Conservation (phyloP, 2,888 invertebrate genomes). For the Caenorhabditis panamensis region DNA sequence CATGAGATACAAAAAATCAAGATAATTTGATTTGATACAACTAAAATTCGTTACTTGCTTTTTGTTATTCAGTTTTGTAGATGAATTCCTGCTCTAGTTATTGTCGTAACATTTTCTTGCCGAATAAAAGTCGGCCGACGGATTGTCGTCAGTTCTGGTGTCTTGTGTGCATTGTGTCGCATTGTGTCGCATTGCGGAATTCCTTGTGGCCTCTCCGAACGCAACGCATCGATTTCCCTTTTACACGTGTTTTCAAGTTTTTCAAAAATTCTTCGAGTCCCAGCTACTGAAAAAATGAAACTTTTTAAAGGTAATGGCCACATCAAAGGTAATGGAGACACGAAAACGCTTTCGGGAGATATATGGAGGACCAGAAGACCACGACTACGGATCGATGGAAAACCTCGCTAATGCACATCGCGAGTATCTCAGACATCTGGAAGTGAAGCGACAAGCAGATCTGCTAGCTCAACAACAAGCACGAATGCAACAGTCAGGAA, state of each 20-base stretch:
- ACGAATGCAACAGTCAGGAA: too few relatives aligned
- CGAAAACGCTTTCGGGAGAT: slow-evolving; percentile 18
- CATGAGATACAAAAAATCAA: too few relatives aligned
- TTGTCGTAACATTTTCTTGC: too few relatives aligned
- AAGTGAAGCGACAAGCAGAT: neutral
- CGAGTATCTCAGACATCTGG: too few relatives aligned
- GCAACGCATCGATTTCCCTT: neutral
- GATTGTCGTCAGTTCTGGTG: slow-evolving; percentile 41
- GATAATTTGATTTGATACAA: too few relatives aligned
- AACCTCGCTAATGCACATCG: slow-evolving; percentile 38
- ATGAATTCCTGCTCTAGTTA: too few relatives aligned
- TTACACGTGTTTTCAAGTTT: neutral
- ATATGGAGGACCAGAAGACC: neutral
- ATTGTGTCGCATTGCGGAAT: neutral
- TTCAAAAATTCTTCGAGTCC: neutral
- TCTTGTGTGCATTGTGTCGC: slow-evolving; percentile 21
- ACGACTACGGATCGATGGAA: slow-evolving; percentile 39
- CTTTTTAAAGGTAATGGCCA: neutral
- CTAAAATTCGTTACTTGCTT: too few relatives aligned
- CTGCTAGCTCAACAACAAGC: neutral
- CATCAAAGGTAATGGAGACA: slow-evolving; percentile 4
- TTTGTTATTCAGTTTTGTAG: too few relatives aligned
- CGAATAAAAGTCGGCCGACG: neutral
- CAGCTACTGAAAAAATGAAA: neutral
- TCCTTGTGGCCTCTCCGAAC: neutral